A percentile compares a stretch with the other conserved stretches of the same genome.
phyloP scores from a whole-genome alignment of 2,888 invertebrate species.

The Synergus itoensis region DNA sequence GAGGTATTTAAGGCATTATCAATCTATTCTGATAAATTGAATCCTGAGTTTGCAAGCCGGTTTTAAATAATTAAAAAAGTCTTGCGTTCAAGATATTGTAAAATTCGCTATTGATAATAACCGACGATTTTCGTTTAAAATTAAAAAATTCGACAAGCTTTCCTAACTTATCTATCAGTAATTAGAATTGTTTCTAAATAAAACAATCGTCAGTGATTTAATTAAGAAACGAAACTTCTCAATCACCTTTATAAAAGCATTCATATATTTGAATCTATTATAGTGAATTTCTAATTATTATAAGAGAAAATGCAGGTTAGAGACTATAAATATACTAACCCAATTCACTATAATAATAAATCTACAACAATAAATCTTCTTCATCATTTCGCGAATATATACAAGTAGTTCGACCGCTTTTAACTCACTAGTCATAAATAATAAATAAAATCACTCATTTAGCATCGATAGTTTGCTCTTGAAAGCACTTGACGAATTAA shows the following conservation, averaged over 20 bases:
- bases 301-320: neutral
- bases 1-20: slow-evolving; percentile 9
- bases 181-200: neutral
- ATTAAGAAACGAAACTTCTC: neutral
- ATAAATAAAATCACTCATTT: slow-evolving; percentile 39
- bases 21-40: neutral
- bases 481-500: slow-evolving; percentile 48
- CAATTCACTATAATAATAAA: neutral
- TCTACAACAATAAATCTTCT: neutral
- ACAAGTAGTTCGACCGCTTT: slow-evolving; percentile 12
- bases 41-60: neutral
- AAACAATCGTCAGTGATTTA: neutral
- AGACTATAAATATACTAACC: neutral
- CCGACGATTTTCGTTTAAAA: neutral
- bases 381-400: slow-evolving; percentile 24
- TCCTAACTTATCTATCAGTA: neutral
- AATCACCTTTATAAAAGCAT: neutral
- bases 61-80: neutral
- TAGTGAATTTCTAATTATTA: neutral
- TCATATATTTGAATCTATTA: neutral
- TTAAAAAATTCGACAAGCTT: neutral
- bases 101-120: neutral
- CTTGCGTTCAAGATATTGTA: neutral
- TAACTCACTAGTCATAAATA: slow-evolving; percentile 4
- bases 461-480: neutral